phyloP scores from a whole-genome alignment of 2,113 vertebrate genomes.

The Myotis davidii region DNA sequence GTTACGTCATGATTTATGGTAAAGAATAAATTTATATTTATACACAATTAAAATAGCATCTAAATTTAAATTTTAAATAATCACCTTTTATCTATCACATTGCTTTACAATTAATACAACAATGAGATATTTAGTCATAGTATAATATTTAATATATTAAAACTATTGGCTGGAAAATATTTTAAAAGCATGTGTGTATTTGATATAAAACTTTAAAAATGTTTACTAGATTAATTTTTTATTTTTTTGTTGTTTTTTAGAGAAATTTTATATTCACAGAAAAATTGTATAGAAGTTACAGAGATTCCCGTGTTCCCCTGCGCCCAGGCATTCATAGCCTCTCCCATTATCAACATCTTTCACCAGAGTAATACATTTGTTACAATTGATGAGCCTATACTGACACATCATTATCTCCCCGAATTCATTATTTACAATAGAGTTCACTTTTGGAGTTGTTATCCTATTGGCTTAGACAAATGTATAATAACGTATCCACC shows the following conservation, averaged over 20 bases:
- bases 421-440: not conserved
- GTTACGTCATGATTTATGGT: not conserved
- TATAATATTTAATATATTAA: not conserved
- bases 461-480: not conserved
- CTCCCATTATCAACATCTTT: not conserved
- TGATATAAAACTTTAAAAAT: not conserved
- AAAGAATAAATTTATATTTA: not conserved
- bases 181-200: not conserved
- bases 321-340: not conserved
- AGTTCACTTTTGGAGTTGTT: not conserved
- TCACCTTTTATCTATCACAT: not conserved
- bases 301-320: not conserved
- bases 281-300: not conserved
- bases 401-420: not conserved
- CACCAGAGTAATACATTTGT: not conserved
- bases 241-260: not conserved
- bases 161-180: not conserved
- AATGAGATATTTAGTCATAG: not conserved
- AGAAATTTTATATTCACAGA: not conserved
- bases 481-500: not conserved
- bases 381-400: not conserved
- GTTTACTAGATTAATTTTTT: not conserved
- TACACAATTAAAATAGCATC: not conserved
- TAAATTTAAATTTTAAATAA: not conserved
- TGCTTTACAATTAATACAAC: not conserved